These are phyloP conservation scores for Ptychochromis oligacanthus DNA, from an alignment of 2,113 vertebrate genomes.

Conservation along the genomic window DNA sequence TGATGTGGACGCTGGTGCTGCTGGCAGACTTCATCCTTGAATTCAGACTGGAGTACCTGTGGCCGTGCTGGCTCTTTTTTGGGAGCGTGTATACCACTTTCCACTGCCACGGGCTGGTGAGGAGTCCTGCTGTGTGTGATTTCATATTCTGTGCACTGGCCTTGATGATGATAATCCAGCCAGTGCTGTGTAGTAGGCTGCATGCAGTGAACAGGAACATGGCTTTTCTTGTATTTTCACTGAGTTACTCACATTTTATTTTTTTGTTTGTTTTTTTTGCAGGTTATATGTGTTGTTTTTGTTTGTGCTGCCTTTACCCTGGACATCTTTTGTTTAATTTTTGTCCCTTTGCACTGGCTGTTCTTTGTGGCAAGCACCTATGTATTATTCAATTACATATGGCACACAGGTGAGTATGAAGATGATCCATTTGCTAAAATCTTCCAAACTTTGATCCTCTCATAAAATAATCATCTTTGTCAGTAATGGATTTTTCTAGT, in stretches of 20 bases:
- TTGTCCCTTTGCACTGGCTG: conserved; percentile 85
- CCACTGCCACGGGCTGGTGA: conserved; percentile 85
- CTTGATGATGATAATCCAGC: background rate
- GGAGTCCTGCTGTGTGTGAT: conserved; percentile 26
- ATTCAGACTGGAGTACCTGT: conserved; percentile 85
- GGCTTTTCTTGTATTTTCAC: background rate
- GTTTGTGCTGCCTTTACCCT: conserved; percentile 84
- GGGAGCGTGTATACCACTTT: conserved; percentile 86
- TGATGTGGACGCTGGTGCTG: conserved; percentile 83
- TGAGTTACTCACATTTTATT: background rate
- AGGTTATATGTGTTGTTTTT: conserved; percentile 85
- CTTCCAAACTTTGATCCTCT: background rate
- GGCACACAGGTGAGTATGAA: conserved; percentile 82
- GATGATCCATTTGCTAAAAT: background rate
- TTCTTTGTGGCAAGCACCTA: conserved; percentile 86
- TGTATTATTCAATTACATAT: conserved; percentile 85
- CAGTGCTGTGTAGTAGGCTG: background rate
- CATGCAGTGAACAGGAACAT: background rate
- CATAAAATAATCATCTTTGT: background rate
- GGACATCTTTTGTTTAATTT: conserved; percentile 85
- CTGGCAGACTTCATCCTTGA: conserved; percentile 84
- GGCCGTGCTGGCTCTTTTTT: conserved; percentile 86
- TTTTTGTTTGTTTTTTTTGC: conserved; percentile 40
- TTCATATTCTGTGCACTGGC: background rate
- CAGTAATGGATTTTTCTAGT: background rate